phyloP scores from a whole-genome alignment of 2,888 invertebrate genomes.

The Galerucella calmariensis region DNA sequence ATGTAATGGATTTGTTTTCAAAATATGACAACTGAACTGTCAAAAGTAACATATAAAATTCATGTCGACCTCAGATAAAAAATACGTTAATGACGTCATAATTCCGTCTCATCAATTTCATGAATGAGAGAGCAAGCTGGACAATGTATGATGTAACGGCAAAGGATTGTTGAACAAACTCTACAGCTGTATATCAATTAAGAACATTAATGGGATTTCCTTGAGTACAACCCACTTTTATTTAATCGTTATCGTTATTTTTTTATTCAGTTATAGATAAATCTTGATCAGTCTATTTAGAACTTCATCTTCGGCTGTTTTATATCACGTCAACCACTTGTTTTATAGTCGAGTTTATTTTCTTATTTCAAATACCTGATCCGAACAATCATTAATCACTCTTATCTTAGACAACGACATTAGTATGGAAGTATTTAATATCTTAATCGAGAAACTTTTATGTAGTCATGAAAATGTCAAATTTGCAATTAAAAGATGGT shows the following conservation, averaged over 20 bases:
- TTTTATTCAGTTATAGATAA: conserved; percentile 9
- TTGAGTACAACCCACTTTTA: not conserved
- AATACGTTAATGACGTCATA: too few relatives aligned
- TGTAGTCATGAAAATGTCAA: conserved; percentile 43
- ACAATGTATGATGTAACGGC: too few relatives aligned
- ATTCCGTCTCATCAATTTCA: too few relatives aligned
- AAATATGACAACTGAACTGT: too few relatives aligned
- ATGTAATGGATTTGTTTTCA: too few relatives aligned
- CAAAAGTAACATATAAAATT: too few relatives aligned
- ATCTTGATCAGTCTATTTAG: conserved; percentile 12
- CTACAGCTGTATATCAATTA: not conserved
- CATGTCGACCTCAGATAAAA: too few relatives aligned
- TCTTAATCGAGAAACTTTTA: conserved; percentile 41
- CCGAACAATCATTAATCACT: conserved; percentile 33
- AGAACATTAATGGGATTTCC: not conserved
- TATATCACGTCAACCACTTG: conserved; percentile 28
- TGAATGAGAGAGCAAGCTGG: too few relatives aligned
- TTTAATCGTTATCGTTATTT: conserved; percentile 7
- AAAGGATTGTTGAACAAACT: too few relatives aligned
- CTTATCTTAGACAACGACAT: conserved; percentile 32
- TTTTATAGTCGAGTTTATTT: conserved; percentile 33
- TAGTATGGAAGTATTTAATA: conserved; percentile 33
- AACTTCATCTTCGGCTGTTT: conserved; percentile 21
- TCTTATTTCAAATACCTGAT: conserved; percentile 34
- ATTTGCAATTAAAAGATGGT: conserved; percentile 44